A percentile compares a stretch with the other conserved stretches of the same genome.
phyloP scores from a whole-genome alignment of 2,113 vertebrate genomes.

The Struthio camelus region DNA sequence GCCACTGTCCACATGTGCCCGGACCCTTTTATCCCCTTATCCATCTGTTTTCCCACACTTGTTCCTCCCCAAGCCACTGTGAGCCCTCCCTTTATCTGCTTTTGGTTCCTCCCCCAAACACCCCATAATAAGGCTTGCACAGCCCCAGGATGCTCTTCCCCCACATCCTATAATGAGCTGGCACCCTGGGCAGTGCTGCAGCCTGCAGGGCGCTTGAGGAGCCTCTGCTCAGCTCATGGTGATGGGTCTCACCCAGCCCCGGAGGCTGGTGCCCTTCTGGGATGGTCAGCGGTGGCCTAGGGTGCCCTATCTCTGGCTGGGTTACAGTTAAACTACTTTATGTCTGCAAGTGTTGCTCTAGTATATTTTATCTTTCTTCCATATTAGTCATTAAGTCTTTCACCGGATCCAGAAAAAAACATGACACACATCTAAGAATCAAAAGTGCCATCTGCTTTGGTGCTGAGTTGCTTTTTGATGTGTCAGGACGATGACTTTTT shows the following conservation, averaged over 20 bases:
- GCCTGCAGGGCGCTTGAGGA: background rate
- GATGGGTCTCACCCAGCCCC: background rate
- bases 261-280: no score
- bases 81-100: background rate
- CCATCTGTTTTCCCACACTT: background rate
- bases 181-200: background rate
- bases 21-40: background rate
- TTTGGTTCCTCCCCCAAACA: background rate
- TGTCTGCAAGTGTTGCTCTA: background rate
- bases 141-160: background rate
- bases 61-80: background rate
- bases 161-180: background rate
- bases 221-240: background rate
- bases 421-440: background rate
- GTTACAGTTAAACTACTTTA: background rate
- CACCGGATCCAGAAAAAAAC: background rate
- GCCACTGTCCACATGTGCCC: background rate
- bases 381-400: background rate
- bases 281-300: no score
- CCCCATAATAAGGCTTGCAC: background rate
- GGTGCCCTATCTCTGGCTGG: background rate
- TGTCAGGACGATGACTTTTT: background rate
- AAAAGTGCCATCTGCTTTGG: background rate
- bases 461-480: background rate
- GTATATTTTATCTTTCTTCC: background rate